A percentile compares a stretch with the other conserved stretches of the same genome.
Evolutionary conservation across 2,113 vertebrate species (phyloP).

Genomic region (Phyllostomus discolor): DNA sequence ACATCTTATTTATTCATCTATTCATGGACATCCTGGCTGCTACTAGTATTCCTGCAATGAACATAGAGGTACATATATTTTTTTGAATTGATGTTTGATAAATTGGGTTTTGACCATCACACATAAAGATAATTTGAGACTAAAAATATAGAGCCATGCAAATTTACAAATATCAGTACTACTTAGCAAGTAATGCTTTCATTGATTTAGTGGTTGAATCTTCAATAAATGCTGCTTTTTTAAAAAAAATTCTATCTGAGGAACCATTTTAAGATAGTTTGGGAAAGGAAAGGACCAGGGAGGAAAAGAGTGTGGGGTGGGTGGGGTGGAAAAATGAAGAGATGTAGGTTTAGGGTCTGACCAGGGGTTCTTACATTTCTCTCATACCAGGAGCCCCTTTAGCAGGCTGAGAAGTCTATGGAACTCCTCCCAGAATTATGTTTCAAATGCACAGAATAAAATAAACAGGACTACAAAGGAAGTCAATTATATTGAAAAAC

Average conservation of each 20-base stretch:
- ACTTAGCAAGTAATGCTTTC: not conserved
- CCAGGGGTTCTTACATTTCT: not conserved
- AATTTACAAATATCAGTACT: not conserved
- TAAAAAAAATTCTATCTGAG: not conserved
- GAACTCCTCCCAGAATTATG: not conserved
- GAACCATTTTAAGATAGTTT: not conserved
- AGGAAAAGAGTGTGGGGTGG: not conserved
- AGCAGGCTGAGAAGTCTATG: not conserved
- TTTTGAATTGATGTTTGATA: not conserved
- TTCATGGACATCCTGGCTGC: not conserved
- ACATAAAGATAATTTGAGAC: slow-evolving; percentile 8
- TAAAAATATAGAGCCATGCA: slow-evolving; percentile 32
- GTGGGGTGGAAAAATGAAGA: not conserved
- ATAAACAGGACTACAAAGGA: not conserved
- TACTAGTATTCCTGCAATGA: not conserved
- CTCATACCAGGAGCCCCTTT: not conserved
- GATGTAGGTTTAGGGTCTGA: not conserved
- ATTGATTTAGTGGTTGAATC: not conserved
- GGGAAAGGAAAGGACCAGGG: not conserved
- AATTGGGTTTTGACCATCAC: not conserved
- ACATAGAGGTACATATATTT: not conserved
- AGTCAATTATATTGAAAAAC: not conserved
- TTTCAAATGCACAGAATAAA: not conserved
- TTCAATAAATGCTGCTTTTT: not conserved
- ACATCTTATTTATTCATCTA: not conserved